Percentiles rank a stretch among this genome's conserved stretches.
These are phyloP conservation scores for Bursaphelenchus mucronatus DNA, from an alignment of 1,140 invertebrate species.

Conservation along the genomic window DNA sequence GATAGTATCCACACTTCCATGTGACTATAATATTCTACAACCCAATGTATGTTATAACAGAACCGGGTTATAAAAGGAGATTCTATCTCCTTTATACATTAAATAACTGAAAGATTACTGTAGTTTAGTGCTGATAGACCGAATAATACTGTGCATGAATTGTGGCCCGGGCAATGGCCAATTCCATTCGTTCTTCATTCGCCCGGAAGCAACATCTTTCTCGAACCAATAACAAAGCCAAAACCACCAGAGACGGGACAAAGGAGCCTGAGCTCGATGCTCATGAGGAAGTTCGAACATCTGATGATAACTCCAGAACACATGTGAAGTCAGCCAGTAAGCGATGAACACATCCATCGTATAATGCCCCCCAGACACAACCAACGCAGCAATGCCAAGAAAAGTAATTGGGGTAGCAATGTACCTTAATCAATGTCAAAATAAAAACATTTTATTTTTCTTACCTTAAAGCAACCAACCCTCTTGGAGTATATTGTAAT, in stretches of 20 bases:
- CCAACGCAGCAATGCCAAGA: conserved; percentile 54
- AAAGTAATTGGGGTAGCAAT: conserved; percentile 58
- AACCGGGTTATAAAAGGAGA: no score
- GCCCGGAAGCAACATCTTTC: conserved; percentile 51
- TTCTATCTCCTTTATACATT: no score
- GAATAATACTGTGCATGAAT: conserved; percentile 43
- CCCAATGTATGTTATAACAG: no score
- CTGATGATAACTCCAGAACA: conserved; percentile 60
- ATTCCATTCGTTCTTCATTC: conserved; percentile 54
- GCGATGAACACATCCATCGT: conserved; percentile 55
- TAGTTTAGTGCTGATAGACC: conserved; percentile 41
- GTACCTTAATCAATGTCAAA: conserved; percentile 42
- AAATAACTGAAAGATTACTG: conserved; percentile 20
- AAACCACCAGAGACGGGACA: conserved; percentile 58
- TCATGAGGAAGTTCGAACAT: conserved; percentile 53
- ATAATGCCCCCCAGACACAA: conserved; percentile 59
- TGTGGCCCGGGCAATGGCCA: conserved; percentile 51
- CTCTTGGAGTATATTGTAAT: conserved; percentile 57
- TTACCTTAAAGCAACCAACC: conserved; percentile 43
- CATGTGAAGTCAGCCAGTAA: conserved; percentile 57
- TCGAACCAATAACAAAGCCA: conserved; percentile 57
- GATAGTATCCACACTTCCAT: no score
- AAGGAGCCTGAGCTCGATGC: conserved; percentile 46
- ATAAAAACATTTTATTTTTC: neutral
- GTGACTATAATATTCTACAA: no score